Percentiles rank a stretch among this genome's conserved stretches.
These are phyloP conservation scores for Aplocera efformata DNA, from an alignment of 2,888 invertebrate genomes.

Conservation along the genomic window DNA sequence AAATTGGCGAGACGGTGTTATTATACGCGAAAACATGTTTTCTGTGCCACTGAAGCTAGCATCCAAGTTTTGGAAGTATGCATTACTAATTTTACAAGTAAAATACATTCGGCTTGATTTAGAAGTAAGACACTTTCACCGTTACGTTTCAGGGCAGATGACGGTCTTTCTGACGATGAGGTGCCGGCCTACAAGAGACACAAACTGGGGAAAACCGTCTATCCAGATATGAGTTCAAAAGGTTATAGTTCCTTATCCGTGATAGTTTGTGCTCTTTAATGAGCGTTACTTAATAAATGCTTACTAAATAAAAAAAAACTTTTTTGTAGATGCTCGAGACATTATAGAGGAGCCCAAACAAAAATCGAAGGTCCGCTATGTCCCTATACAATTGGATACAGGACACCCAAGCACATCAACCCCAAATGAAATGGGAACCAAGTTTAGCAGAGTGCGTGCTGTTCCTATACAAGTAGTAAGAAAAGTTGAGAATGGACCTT, in stretches of 20 bases:
- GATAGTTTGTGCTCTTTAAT: slow-evolving; percentile 8
- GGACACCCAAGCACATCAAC: slow-evolving; percentile 70
- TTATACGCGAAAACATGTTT: slow-evolving; percentile 44
- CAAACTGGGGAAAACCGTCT: slow-evolving; percentile 57
- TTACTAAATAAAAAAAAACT: slow-evolving; percentile 3
- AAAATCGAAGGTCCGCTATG: slow-evolving; percentile 57
- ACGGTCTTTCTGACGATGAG: slow-evolving; percentile 66
- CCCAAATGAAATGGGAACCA: slow-evolving; percentile 48
- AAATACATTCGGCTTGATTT: not conserved
- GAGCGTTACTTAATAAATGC: slow-evolving; percentile 4
- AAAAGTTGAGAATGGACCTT: slow-evolving; percentile 47
- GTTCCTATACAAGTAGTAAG: slow-evolving; percentile 51
- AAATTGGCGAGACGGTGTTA: slow-evolving; percentile 28
- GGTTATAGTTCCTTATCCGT: too few species aligned
- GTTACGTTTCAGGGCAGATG: slow-evolving; percentile 56
- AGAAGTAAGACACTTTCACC: slow-evolving; percentile 1
- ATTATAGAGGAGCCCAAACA: slow-evolving; percentile 35
- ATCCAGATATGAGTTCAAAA: slow-evolving; percentile 59
- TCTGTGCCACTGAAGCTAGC: slow-evolving; percentile 61
- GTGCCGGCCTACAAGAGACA: slow-evolving; percentile 61
- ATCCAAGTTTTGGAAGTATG: slow-evolving; percentile 67
- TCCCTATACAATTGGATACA: slow-evolving; percentile 64
- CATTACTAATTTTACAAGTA: slow-evolving; percentile 14
- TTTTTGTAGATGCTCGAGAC: slow-evolving; percentile 48
- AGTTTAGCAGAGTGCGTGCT: slow-evolving; percentile 35